Evolutionary conservation across 2,888 invertebrate genomes (phyloP).

Genomic region (Zygogramma bicolorata): DNA sequence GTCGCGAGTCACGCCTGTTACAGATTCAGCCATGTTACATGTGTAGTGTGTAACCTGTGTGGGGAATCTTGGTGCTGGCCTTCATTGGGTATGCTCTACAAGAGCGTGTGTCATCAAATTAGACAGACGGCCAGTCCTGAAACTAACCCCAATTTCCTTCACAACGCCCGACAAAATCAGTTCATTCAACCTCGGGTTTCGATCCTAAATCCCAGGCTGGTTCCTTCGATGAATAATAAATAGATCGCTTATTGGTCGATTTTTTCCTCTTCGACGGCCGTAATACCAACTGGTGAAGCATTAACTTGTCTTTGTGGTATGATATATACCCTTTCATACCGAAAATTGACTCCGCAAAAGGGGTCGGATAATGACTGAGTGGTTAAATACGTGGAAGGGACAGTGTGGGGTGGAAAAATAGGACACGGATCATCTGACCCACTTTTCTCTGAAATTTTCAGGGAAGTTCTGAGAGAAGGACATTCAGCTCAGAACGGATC

Average conservation of each 20-base stretch:
- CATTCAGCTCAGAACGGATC: too few relatives aligned
- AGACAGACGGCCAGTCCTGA: constrained; percentile 41
- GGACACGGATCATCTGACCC: too few relatives aligned
- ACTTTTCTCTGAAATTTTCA: too few relatives aligned
- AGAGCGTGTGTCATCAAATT: constrained; percentile 45
- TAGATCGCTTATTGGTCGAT: constrained; percentile 16
- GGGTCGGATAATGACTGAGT: background rate
- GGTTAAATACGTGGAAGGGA: too few relatives aligned
- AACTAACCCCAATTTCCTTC: constrained; percentile 35
- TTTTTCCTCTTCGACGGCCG: constrained; percentile 4
- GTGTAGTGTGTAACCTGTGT: constrained; percentile 41
- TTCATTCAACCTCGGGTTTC: constrained; percentile 27
- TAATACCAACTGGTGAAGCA: constrained; percentile 16
- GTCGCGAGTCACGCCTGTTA: constrained; percentile 38
- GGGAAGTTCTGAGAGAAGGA: too few relatives aligned
- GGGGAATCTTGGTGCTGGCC: constrained; percentile 31
- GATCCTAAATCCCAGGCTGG: constrained; percentile 21
- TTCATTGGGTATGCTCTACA: constrained; percentile 48
- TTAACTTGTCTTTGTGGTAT: constrained; percentile 22
- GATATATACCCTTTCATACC: constrained; percentile 12
- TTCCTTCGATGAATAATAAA: constrained; percentile 35
- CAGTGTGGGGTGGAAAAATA: too few relatives aligned
- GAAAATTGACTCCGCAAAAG: constrained; percentile 7
- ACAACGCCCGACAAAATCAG: constrained; percentile 29
- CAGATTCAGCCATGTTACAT: constrained; percentile 44